A percentile compares a stretch with the other conserved stretches of the same genome.
phyloP scores from a whole-genome alignment of 2,113 vertebrate genomes.

The Protobothrops flavoviridis region DNA sequence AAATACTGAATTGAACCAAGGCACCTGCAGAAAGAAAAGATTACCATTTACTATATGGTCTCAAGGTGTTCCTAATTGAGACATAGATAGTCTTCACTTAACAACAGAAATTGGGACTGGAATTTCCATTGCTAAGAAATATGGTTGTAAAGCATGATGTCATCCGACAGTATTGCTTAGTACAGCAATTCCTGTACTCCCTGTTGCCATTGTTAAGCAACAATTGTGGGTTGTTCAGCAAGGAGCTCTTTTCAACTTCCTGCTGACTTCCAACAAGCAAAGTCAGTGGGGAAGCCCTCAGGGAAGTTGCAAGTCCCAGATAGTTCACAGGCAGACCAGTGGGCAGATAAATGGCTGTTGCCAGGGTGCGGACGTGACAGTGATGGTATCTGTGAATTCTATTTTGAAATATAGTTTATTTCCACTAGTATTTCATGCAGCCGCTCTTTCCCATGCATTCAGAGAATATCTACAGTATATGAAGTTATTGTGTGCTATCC shows the following conservation, averaged over 20 bases:
- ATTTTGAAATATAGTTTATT: background rate
- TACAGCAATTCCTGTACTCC: background rate
- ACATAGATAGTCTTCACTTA: background rate
- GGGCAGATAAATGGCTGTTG: background rate
- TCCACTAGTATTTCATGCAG: background rate
- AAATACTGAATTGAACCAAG: conserved; percentile 84
- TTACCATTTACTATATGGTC: background rate
- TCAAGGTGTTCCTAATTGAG: background rate
- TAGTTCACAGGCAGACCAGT: background rate
- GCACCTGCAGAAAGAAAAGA: conserved; percentile 67
- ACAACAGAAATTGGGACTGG: background rate
- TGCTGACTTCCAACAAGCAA: background rate
- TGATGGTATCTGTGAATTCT: background rate
- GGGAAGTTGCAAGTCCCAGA: background rate
- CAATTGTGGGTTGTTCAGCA: background rate
- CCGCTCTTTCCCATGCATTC: background rate
- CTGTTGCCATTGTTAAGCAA: background rate
- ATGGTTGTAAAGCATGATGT: background rate
- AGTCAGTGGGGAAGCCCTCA: background rate
- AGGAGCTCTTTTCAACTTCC: background rate
- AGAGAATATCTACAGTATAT: background rate
- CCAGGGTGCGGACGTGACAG: background rate
- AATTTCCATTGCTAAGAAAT: background rate
- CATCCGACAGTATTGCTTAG: background rate
- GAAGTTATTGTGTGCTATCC: background rate